Base-by-base conservation (phyloP, 2,797 vertebrate genomes). In the Atherinosoma microstoma region DNA sequence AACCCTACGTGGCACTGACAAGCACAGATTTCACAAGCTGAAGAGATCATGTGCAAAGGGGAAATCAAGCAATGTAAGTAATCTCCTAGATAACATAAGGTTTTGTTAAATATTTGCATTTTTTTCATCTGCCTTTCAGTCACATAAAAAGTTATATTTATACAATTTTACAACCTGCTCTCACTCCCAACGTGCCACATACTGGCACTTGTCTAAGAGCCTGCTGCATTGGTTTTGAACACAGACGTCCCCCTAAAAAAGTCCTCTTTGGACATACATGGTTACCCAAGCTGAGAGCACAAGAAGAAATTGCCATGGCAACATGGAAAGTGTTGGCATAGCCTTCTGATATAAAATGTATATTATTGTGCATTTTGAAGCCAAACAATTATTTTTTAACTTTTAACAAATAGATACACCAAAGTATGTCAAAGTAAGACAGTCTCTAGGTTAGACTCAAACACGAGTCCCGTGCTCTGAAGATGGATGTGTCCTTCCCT, bases 1-100 rank as follows among this genome's bases (percentile, higher is more conserved):
- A 77, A 81, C 67, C 69, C 34, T 34, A 71, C 82, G 83, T 85
- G 80, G 71, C 74, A 74, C 88, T 78, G 78, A 73, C 67, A 75
- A 88, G 74, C 51, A 49, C 78, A 76, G 29, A 80, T 77, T 72
- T 73, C 47, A 73, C 15, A 16, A 70, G 63, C 71, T 73, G 49
- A 67, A 80, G 70, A 74, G 74, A 70, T 47, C 3, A 36, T 58
- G 51, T 70, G 70, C 10, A n/a, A 22, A 82, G 20, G 64, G 73
- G 65, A 59, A 29, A 64, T 78, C 24, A 78, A 84, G 71, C 49
- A 76, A 16, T 84, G 57, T 70, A 76, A 68, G 36, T 61, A 70
- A 79, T 78, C 58, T 70, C 61, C 60, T 63, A 12, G 22, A 81
- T 64, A 67, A 64, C 64, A 79, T 76, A 67, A 60, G 69, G 62